Conservation (phyloP, 2,113 vertebrate species). For the Boulengeromyrus knoepffleri region DNA sequence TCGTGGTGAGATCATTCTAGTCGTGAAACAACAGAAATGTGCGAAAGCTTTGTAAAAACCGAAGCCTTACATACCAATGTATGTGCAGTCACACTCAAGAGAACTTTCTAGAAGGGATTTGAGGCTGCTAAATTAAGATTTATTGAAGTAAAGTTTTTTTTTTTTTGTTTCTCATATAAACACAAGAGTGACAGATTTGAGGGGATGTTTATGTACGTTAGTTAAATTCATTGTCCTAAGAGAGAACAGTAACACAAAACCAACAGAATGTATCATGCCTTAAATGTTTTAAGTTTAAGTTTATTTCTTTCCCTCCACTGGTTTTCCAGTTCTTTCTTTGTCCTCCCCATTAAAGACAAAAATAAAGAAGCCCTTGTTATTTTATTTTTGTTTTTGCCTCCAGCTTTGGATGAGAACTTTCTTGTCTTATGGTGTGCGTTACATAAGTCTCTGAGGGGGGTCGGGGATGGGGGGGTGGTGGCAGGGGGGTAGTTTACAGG, state of each 20-base stretch:
- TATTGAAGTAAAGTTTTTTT: not conserved
- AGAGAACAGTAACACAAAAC: not conserved
- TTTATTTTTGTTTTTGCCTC: not conserved
- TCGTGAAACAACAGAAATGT: not conserved
- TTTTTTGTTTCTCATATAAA: not conserved
- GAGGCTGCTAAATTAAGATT: not conserved
- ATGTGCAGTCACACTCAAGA: not conserved
- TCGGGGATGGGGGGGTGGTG: not conserved
- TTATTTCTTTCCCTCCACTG: not conserved
- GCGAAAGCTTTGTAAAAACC: not conserved
- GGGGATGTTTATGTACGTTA: not conserved
- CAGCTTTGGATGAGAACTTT: not conserved
- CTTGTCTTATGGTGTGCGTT: not conserved
- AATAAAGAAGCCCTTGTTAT: not conserved
- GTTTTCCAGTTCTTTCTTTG: not conserved
- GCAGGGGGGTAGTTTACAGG: not conserved
- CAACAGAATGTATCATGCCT: constrained; percentile 6
- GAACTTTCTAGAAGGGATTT: not conserved
- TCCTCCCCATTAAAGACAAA: constrained; percentile 1
- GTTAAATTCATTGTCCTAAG: not conserved
- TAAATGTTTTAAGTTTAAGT: not conserved
- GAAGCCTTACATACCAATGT: not conserved
- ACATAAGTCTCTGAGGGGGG: not conserved
- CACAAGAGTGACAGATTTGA: not conserved
- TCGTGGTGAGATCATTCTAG: not conserved